Base-by-base conservation (phyloP, 2,888 invertebrate species). In the Resseliella maxima region DNA sequence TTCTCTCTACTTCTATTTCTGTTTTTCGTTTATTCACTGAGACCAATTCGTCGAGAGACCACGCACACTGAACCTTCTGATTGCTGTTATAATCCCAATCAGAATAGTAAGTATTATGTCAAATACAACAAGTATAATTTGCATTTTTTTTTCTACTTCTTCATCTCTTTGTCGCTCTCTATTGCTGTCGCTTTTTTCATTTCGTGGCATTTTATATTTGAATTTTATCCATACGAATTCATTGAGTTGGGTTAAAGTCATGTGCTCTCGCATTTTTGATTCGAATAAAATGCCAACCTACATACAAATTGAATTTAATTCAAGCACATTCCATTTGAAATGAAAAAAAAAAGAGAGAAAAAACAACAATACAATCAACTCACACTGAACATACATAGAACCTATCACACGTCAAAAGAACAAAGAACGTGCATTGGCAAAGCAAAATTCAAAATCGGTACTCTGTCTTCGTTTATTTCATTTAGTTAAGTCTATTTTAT, bases 281-380 rank as follows among this genome's bases (percentile, higher is more conserved):
- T 72, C 72, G 72, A 72, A 10, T 72, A 5, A 72, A 72, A 72
- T 72, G 27, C 72, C 72, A 72, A 72, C 72, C 72, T 72, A 72
- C 72, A 72, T 72, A 72, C 72, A 72, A 72, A 72, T 72, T 72
- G 72, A 72, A 72, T 72, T 72, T 72, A 72, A 72, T 72, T 72
- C 72, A 72, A 72, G 72, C 72, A 21, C 35, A 72, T 72, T 72
- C 72, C 72, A 0, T 2, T 2, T 3, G 2, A 50, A 50, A 21
- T 6, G 50, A 18, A 21, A 2, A 27, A 5, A 59, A 27, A 35
- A 35, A 72, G 72, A 12, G 31, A 35, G 31, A 59, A 59, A 59
- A 6, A 59, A n/a, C n/a, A 50, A 18, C 10, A 50, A 50, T 2
- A 8, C 50, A 50, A 50, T 18, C 10, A n/a, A 18, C 21, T 6